These are phyloP conservation scores for Griposia aprilina DNA, from an alignment of 2,888 invertebrate species.

Conservation along the genomic window DNA sequence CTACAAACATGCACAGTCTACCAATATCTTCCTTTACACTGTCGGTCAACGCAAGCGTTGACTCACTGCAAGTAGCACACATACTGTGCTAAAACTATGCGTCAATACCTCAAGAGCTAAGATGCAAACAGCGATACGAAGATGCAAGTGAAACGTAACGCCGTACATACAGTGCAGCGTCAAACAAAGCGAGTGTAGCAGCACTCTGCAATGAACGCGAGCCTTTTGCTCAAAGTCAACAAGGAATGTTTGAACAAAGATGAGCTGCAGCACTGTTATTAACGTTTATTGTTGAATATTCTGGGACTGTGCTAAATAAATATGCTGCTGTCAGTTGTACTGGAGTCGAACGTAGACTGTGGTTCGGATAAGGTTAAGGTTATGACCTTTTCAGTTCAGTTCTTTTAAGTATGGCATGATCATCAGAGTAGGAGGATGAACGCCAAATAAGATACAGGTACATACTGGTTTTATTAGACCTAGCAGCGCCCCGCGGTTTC, in stretches of 20 bases:
- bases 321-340: conserved; percentile 2
- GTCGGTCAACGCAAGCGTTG: not conserved
- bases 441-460: not conserved
- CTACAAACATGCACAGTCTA: not conserved
- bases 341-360: conserved; percentile 1
- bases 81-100: not conserved
- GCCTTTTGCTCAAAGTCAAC: conserved; percentile 51
- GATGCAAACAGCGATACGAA: conserved; percentile 38
- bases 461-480: not conserved
- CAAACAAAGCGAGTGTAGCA: conserved; percentile 55
- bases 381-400: not conserved
- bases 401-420: not conserved
- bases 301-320: not conserved
- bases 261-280: conserved; percentile 34
- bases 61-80: not conserved
- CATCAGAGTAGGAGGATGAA: not conserved
- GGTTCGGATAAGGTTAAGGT: not conserved
- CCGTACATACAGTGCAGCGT: conserved; percentile 18
- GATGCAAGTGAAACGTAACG: conserved; percentile 25
- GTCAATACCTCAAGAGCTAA: conserved; percentile 36
- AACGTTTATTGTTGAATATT: conserved; percentile 38
- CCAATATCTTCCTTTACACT: not conserved
- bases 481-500: too few species aligned
- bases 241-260: conserved; percentile 16
- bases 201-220: conserved; percentile 7